Evolutionary conservation across 2,888 invertebrate species (phyloP).

Genomic region (Tetanocera ferruginea): DNA sequence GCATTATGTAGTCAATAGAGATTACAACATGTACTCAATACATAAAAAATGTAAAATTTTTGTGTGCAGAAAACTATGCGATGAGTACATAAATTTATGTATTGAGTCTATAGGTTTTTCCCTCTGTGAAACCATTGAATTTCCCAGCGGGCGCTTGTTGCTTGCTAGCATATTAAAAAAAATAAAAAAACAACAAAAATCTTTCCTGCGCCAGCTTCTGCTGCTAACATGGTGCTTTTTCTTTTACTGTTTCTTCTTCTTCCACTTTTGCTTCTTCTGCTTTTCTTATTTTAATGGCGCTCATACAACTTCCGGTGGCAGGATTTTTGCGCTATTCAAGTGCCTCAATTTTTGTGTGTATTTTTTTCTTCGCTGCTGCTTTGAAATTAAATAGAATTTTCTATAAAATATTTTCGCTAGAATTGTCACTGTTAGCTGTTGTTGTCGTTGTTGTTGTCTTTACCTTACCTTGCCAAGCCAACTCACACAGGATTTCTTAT

Average conservation of each 20-base stretch:
- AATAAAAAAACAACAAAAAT: too few relatives aligned
- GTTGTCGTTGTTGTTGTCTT: not conserved
- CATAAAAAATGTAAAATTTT: too few relatives aligned
- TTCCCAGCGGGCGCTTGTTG: conserved; percentile 15
- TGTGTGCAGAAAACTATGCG: too few relatives aligned
- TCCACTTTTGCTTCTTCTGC: not conserved
- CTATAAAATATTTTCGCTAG: conserved; percentile 7
- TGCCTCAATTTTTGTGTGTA: not conserved
- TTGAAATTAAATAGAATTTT: conserved; percentile 18
- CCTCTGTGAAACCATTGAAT: not conserved
- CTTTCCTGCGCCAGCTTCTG: not conserved
- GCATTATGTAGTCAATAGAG: too few relatives aligned
- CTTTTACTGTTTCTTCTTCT: not conserved
- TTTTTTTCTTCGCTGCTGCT: not conserved
- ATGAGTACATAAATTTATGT: too few relatives aligned
- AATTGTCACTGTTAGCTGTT: conserved; percentile 15
- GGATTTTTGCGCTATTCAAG: conserved; percentile 2
- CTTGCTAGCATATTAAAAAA: not conserved
- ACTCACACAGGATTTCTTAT: not conserved
- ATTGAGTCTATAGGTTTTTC: too few relatives aligned
- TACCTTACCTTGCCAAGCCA: not conserved
- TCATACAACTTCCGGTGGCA: conserved; percentile 14
- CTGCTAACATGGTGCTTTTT: not conserved
- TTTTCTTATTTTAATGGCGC: not conserved
- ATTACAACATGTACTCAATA: too few relatives aligned